A percentile compares a stretch with the other conserved stretches of the same genome.
Evolutionary conservation across 2,797 vertebrate species (phyloP).

Genomic region (Buceros bicornis): DNA sequence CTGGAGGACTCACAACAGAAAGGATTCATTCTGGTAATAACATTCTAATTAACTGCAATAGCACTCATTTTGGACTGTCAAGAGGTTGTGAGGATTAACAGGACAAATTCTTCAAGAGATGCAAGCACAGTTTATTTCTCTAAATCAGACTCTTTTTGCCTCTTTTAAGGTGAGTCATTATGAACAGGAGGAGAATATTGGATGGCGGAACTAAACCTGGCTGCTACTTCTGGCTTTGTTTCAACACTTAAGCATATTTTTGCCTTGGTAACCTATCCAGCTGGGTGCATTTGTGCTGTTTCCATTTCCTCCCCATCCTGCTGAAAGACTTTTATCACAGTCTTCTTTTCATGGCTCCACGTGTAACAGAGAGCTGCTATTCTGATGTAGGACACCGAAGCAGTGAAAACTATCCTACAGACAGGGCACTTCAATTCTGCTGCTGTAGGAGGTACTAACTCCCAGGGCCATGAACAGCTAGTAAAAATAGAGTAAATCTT

Average conservation of each 20-base stretch:
- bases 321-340: not conserved
- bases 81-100: not conserved
- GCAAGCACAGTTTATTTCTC: not conserved
- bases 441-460: not conserved
- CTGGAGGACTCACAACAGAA: slow-evolving; percentile 44
- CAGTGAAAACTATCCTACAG: not conserved
- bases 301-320: not conserved
- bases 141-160: not conserved
- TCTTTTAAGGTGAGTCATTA: not conserved
- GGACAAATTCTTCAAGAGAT: not conserved
- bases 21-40: slow-evolving; percentile 53
- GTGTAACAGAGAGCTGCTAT: not conserved
- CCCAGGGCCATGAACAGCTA: not conserved
- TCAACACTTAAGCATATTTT: not conserved
- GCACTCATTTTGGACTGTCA: not conserved
- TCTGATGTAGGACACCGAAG: not conserved
- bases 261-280: not conserved
- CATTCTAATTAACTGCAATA: not conserved
- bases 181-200: not conserved
- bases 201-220: not conserved
- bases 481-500: not conserved
- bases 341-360: not conserved
- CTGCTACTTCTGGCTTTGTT: not conserved
- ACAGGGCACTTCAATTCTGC: not conserved
- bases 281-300: not conserved